Conservation (phyloP, 2,113 vertebrate species). For the Gambusia affinis region DNA sequence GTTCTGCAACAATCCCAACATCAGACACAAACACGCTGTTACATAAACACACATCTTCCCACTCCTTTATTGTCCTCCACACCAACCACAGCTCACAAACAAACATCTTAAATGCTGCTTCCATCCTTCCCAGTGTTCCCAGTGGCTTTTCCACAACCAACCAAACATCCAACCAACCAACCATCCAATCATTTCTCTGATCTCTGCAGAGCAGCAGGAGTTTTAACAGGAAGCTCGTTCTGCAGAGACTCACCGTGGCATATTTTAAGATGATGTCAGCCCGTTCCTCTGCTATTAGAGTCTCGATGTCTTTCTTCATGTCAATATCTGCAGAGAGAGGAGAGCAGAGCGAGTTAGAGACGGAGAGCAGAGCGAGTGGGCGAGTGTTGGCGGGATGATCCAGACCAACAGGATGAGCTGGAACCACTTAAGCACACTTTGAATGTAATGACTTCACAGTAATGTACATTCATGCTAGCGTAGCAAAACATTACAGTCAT, state of each 20-base stretch:
- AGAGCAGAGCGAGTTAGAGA: background rate
- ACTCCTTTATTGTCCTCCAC: constrained; percentile 10
- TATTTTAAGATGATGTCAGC: constrained; percentile 90
- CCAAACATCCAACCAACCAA: background rate
- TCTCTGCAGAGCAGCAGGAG: background rate
- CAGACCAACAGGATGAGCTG: background rate
- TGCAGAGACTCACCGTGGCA: constrained; percentile 81
- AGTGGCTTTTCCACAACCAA: background rate
- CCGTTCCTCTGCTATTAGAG: constrained; percentile 88
- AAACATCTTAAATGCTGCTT: background rate
- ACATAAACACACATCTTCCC: constrained; percentile 29
- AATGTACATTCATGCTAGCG: too few species aligned
- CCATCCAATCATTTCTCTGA: background rate
- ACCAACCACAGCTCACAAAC: background rate
- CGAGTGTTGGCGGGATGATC: background rate
- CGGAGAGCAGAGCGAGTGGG: constrained; percentile 29
- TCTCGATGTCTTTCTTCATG: constrained; percentile 94
- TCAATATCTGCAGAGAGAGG: constrained; percentile 81
- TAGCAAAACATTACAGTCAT: background rate
- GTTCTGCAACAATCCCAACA: constrained; percentile 7
- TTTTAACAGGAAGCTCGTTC: background rate
- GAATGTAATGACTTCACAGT: constrained; percentile 8
- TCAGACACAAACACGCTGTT: constrained; percentile 29
- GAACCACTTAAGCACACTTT: background rate
- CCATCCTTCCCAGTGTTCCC: background rate